phyloP scores from a whole-genome alignment of 2,888 invertebrate species.

The Rhagium mordax region DNA sequence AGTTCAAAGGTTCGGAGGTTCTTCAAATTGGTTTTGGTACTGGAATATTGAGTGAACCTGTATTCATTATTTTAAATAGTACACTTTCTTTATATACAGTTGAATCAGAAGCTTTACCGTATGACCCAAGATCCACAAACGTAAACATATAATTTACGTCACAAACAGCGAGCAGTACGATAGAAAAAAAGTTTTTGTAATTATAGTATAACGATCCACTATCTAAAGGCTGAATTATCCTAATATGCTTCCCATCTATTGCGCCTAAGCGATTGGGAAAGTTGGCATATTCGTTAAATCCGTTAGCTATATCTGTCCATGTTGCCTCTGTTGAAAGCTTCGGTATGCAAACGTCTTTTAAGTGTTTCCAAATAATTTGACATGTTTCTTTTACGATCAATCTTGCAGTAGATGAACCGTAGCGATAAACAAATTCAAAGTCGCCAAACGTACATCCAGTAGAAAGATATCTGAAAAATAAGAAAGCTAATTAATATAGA shows the following conservation, averaged over 20 bases:
- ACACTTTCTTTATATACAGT: conserved; percentile 1
- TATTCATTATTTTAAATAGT: not conserved
- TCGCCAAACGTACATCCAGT: not conserved
- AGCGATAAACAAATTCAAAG: conserved; percentile 1
- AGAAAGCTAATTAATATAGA: not conserved
- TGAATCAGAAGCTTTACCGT: conserved; percentile 7
- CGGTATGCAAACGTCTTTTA: not conserved
- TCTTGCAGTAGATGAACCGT: not conserved
- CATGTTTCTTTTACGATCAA: not conserved
- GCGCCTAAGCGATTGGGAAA: conserved; percentile 23
- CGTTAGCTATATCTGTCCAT: conserved; percentile 22
- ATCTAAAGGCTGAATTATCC: conserved; percentile 23
- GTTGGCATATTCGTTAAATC: conserved; percentile 28
- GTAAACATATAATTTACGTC: conserved; percentile 22
- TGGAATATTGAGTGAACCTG: not conserved
- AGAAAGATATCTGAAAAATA: conserved; percentile 5
- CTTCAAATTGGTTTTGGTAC: conserved; percentile 6
- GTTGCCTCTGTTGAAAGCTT: not conserved
- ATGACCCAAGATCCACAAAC: conserved; percentile 18
- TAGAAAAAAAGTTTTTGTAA: conserved; percentile 26
- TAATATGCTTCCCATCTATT: conserved; percentile 23
- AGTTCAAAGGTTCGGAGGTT: not conserved
- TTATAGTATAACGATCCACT: conserved; percentile 26
- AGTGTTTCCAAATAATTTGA: conserved; percentile 5
- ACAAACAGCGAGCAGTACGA: conserved; percentile 27